phyloP scores from a whole-genome alignment of 2,888 invertebrate species.

The Ferrisia virgata region DNA sequence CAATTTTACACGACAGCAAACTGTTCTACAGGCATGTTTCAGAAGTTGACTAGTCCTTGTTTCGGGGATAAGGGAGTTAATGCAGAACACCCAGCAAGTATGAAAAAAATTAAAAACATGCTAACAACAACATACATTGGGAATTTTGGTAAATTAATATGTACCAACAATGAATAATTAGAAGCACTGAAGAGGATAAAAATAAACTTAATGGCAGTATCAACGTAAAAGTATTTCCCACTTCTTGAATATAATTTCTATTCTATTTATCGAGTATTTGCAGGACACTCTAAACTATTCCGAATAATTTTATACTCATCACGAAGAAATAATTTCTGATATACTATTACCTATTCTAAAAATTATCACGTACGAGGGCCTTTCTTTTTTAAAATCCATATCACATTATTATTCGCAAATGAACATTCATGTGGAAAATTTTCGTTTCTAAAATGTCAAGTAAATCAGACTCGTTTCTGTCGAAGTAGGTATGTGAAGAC shows the following conservation, averaged over 20 bases:
- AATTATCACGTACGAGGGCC: neutral
- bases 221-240: neutral
- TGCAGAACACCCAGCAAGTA: no score
- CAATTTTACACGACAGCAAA: no score
- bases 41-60: no score
- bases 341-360: neutral
- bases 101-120: no score
- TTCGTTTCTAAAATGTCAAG: neutral
- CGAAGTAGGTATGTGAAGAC: neutral
- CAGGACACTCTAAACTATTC: neutral
- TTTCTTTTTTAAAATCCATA: neutral
- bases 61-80: no score
- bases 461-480: neutral
- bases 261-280: no score
- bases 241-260: no score
- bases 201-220: conserved; percentile 4
- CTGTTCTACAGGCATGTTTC: no score
- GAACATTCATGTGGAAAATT: neutral
- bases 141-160: neutral
- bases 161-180: neutral
- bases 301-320: neutral
- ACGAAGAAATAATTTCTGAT: neutral
- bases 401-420: neutral
- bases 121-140: neutral
- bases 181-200: neutral